Conservation (phyloP, 2,113 vertebrate genomes). For the Erinaceus europaeus region DNA sequence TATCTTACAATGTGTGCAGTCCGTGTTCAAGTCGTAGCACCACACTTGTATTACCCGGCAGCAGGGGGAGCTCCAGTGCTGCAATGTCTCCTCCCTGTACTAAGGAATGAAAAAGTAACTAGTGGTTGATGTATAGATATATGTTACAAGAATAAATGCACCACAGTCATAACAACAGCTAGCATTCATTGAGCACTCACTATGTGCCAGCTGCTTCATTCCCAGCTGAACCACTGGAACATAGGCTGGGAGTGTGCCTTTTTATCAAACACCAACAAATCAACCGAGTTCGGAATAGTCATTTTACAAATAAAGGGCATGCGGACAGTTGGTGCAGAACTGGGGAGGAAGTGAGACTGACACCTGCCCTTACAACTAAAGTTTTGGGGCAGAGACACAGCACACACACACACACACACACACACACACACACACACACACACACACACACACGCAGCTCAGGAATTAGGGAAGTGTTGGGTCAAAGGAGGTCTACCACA, state of each 20-base stretch:
- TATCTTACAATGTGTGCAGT: no score
- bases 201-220: background rate
- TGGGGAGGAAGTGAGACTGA: background rate
- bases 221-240: no score
- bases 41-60: no score
- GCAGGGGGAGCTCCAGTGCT: no score
- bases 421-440: background rate
- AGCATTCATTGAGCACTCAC: background rate
- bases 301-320: background rate
- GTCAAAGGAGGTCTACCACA: rapidly evolving
- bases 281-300: background rate
- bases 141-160: background rate
- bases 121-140: background rate
- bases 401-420: background rate
- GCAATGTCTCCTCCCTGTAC: no score
- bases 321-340: background rate
- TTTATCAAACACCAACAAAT: background rate
- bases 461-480: background rate
- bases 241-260: background rate
- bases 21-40: no score
- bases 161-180: background rate
- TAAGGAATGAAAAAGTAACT: no score
- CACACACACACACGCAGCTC: background rate
- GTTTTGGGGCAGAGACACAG: background rate
- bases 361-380: no score